phyloP scores from a whole-genome alignment of 2,888 invertebrate species.

The Caenorhabditis plicata region DNA sequence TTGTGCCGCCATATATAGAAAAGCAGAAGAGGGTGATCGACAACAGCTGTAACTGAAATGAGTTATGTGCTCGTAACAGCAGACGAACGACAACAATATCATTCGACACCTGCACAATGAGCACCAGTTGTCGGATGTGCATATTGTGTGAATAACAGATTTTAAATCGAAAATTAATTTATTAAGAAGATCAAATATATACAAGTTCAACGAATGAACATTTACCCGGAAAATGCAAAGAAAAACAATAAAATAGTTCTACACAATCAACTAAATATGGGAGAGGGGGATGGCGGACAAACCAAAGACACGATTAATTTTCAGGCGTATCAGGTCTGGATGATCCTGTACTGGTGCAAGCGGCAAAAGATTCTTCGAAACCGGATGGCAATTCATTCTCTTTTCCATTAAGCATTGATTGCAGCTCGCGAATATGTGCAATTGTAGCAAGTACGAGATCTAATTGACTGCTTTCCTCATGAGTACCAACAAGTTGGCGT shows the following conservation, averaged over 20 bases:
- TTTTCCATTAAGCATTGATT: conserved; percentile 30
- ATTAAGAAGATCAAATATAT: too few species aligned
- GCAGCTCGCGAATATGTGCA: conserved; percentile 43
- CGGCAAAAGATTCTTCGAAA: conserved; percentile 20
- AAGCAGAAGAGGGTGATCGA: too few species aligned
- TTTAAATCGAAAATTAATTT: too few species aligned
- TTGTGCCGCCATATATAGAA: too few species aligned
- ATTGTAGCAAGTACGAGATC: conserved; percentile 43
- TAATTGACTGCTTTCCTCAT: conserved; percentile 32
- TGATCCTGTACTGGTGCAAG: conserved; percentile 6
- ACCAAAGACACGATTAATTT: neutral
- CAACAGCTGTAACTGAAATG: too few species aligned
- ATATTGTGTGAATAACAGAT: too few species aligned
- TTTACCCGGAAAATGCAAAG: neutral
- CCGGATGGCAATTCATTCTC: conserved; percentile 36
- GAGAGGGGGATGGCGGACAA: conserved; percentile 7
- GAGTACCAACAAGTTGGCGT: conserved; percentile 34
- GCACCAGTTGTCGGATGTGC: too few species aligned
- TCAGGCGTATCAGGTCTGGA: conserved; percentile 14
- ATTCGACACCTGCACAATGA: too few species aligned
- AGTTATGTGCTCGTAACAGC: too few species aligned
- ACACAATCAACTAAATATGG: conserved; percentile 1
- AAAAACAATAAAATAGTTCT: too few species aligned
- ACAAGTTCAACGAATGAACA: too few species aligned
- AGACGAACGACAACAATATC: too few species aligned